These are phyloP conservation scores for Megathymus violae DNA, from an alignment of 1,140 invertebrate species.

Conservation along the genomic window DNA sequence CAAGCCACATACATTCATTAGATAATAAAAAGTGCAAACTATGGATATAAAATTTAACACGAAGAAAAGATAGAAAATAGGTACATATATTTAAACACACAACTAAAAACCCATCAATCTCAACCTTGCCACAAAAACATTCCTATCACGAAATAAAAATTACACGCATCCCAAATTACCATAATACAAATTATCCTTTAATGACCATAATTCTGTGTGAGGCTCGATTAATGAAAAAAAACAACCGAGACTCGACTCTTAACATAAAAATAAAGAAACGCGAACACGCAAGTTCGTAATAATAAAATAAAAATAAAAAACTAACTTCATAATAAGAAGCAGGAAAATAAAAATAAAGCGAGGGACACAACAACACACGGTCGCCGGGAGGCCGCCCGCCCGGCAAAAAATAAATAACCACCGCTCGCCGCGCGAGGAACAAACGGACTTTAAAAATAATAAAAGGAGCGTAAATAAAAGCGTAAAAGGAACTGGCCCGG, in stretches of 20 bases:
- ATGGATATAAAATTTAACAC: constrained; percentile 10
- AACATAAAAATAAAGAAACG: constrained; percentile 81
- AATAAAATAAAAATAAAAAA: constrained; percentile 77
- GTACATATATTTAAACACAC: constrained; percentile 36
- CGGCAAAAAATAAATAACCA: constrained; percentile 82
- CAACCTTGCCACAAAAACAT: constrained; percentile 65
- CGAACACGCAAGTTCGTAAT: constrained; percentile 79
- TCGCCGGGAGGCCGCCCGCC: constrained; percentile 77
- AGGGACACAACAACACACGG: constrained; percentile 82
- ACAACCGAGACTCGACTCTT: constrained; percentile 72
- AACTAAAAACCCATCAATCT: constrained; percentile 65
- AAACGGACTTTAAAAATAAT: constrained; percentile 83
- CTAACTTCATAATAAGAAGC: constrained; percentile 82
- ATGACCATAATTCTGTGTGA: constrained; percentile 82
- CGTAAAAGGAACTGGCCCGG: constrained; percentile 82
- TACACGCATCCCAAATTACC: constrained; percentile 82
- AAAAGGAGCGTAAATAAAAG: constrained; percentile 83
- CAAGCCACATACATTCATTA: no score
- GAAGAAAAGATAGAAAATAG: not conserved
- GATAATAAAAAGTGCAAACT: no score
- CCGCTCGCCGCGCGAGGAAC: constrained; percentile 78
- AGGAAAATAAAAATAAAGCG: constrained; percentile 82
- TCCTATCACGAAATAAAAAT: constrained; percentile 82
- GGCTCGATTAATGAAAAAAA: constrained; percentile 78
- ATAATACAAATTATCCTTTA: constrained; percentile 84